Evolutionary conservation across 2,797 vertebrate genomes (phyloP), one percentile per base, ranked within the genome.

Genomic region (Takifugu rubripes): DNA sequence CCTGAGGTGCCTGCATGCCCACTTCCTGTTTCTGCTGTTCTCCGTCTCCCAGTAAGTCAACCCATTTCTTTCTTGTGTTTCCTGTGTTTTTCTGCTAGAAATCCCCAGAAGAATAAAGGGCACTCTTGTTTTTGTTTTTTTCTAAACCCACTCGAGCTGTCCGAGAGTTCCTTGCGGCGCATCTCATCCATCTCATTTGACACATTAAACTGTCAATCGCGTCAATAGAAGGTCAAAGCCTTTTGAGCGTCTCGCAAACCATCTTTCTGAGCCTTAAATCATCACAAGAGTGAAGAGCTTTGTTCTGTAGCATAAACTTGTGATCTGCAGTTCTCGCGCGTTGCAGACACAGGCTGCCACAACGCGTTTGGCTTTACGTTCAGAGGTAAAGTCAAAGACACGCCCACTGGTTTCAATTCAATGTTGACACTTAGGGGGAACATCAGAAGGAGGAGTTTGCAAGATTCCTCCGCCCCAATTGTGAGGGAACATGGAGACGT

Each of bases 391-490:
- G 70, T 61, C 74, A 79, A 64, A 17, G 56, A 73, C 70, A 66
- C 49, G 57, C 70, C 74, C 56, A 46, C 42, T 75, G 73, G 61
- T 83, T 90, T 83, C 84, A 87, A 80, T 75, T 75, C 46, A 1
- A 21, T 50, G 79, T 74, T 83, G 78, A 83, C 82, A 82, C 75
- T 75, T 66, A 53, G 61, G 68, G 26, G 86, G 21, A 21, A 21
- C 21, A 88, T 91, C 90, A 90, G 44, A 74, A 67, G 78, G 75
- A 75, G 74, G 83, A 85, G 85, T 77, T 79, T 85, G 66, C 61
- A 47, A 76, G 53, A 64, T 89, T 84, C 83, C 87, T 90, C 87
- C 75, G 57, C 69, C 49, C 59, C 63, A 64, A 26, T 49, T 74
- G 51, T 46, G 25, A 69, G 55, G 43, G 52, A 54, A 68, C 47